These are phyloP conservation scores for Meghimatium bilineatum DNA, from an alignment of 2,888 invertebrate species.

Conservation along the genomic window DNA sequence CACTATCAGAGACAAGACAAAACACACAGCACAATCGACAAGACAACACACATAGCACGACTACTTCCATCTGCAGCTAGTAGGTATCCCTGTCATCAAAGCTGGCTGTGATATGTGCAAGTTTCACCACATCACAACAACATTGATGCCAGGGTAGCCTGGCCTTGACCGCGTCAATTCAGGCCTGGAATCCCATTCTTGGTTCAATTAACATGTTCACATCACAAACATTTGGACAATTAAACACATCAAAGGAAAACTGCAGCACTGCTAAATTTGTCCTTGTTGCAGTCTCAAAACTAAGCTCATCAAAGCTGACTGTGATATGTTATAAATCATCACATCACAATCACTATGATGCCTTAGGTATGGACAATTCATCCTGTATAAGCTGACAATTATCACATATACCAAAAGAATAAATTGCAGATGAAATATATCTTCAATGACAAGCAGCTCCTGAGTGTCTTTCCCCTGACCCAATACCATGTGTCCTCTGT, in stretches of 20 bases:
- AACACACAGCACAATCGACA: too few species aligned
- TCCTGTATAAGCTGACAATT: background rate
- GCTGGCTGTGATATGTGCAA: slow-evolving; percentile 87
- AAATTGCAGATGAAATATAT: too few species aligned
- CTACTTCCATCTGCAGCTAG: slow-evolving; percentile 35
- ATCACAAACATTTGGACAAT: background rate
- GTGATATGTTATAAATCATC: slow-evolving; percentile 88
- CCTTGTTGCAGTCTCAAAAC: slow-evolving; percentile 7
- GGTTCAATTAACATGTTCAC: background rate
- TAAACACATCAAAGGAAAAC: background rate
- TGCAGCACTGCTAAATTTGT: too few species aligned
- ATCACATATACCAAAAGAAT: too few species aligned
- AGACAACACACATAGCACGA: background rate
- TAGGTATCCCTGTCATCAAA: slow-evolving; percentile 85
- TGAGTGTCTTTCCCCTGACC: too few species aligned
- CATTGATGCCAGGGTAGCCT: slow-evolving; percentile 65
- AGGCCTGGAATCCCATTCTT: slow-evolving; percentile 8
- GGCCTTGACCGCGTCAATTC: slow-evolving; percentile 45
- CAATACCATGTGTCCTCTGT: too few species aligned
- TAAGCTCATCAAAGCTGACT: slow-evolving; percentile 91
- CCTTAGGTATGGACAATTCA: slow-evolving; percentile 77
- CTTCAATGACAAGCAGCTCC: too few species aligned
- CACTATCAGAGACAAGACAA: too few species aligned
- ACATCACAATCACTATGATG: slow-evolving; percentile 94
- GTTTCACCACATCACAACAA: slow-evolving; percentile 67